These are phyloP conservation scores for Hydractinia echinata DNA, from an alignment of 30 jellyfish, hydroid and myxozoan species.

Conservation along the genomic window DNA sequence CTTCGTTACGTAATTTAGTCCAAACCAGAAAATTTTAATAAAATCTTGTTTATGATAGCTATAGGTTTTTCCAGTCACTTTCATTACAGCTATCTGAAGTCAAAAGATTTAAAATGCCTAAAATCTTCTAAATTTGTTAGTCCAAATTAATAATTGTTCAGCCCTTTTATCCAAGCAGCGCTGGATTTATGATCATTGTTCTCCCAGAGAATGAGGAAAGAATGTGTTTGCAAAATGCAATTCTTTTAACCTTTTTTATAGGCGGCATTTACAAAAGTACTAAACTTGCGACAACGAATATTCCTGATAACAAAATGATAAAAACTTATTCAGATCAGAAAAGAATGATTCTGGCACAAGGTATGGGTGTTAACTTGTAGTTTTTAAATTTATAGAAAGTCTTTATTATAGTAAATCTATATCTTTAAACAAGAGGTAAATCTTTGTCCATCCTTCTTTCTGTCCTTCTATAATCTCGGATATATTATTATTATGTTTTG, in stretches of 20 bases:
- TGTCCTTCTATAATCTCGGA: neutral
- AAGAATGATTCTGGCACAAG: conserved; percentile 45
- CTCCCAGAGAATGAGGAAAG: no score
- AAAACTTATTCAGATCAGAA: conserved; percentile 46
- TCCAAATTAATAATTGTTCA: no score
- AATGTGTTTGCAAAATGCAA: neutral
- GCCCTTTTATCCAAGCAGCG: no score
- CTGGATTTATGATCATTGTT: no score
- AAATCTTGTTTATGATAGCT: no score
- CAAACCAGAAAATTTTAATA: no score
- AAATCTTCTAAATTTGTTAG: no score
- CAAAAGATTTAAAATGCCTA: no score
- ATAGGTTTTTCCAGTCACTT: no score
- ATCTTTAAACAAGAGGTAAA: no score
- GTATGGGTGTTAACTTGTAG: conserved; percentile 13
- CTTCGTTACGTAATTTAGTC: no score
- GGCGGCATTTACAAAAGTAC: conserved; percentile 92
- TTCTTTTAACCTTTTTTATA: neutral
- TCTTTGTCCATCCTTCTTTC: neutral
- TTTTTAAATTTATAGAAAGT: neutral
- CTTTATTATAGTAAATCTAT: neutral
- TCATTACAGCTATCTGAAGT: no score
- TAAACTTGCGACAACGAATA: conserved; percentile 42
- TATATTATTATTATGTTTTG: neutral
- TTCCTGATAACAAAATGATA: conserved; percentile 54